phyloP scores from a whole-genome alignment of 35 echinoderm and acorn worm genomes.

The Heliocidaris erythrogramma region DNA sequence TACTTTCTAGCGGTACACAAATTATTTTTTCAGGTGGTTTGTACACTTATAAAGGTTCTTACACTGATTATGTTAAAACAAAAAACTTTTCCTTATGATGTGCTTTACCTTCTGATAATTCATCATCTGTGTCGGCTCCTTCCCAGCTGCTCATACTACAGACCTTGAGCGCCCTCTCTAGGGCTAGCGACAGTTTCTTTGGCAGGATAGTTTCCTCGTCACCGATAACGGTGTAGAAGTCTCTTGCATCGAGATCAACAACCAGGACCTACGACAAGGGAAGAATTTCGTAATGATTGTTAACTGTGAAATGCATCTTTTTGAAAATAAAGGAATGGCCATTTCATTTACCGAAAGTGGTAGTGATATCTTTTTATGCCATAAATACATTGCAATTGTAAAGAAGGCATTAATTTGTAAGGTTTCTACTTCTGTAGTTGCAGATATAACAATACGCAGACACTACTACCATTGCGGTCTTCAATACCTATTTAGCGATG shows the following conservation, averaged over 20 bases:
- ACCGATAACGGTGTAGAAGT: slow-evolving; percentile 74
- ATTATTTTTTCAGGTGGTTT: no score
- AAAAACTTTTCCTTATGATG: neutral
- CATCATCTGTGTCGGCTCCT: slow-evolving; percentile 46
- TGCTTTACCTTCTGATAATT: slow-evolving; percentile 42
- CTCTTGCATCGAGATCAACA: slow-evolving; percentile 70
- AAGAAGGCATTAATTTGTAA: no score
- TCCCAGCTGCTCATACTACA: slow-evolving; percentile 44
- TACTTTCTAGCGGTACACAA: no score
- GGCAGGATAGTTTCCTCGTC: slow-evolving; percentile 91
- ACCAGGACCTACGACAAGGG: slow-evolving; percentile 61
- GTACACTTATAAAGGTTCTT: no score
- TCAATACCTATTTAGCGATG: no score
- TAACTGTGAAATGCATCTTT: neutral
- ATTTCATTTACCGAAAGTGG: neutral
- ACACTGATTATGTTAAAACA: neutral
- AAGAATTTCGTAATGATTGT: neutral
- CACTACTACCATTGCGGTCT: no score
- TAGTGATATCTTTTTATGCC: no score
- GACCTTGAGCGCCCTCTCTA: slow-evolving; percentile 62
- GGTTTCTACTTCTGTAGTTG: no score
- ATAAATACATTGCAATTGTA: no score
- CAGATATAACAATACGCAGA: no score
- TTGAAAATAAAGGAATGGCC: neutral
- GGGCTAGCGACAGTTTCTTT: slow-evolving; percentile 70